Evolutionary conservation across 2,113 vertebrate genomes (phyloP).

Genomic region (Scophthalmus maximus): DNA sequence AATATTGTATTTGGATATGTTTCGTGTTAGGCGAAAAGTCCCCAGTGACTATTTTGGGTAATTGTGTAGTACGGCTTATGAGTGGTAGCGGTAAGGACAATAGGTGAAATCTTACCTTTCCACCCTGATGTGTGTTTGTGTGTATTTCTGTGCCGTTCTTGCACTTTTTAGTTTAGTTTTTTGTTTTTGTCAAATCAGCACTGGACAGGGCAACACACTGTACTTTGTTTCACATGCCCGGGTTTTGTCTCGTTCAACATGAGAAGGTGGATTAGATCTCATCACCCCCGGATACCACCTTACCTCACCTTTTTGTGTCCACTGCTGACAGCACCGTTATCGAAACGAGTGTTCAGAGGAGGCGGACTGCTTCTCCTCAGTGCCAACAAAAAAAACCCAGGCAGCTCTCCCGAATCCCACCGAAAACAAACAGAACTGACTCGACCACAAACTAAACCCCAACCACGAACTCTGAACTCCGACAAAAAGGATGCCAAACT

Average conservation of each 20-base stretch:
- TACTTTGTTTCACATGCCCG: slow-evolving; percentile 55
- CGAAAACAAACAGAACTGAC: slow-evolving; percentile 40
- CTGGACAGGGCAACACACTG: slow-evolving; percentile 47
- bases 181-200: slow-evolving; percentile 48
- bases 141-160: slow-evolving; percentile 65
- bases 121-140: slow-evolving; percentile 61
- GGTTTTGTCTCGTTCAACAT: slow-evolving; percentile 42
- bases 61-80: slow-evolving; percentile 58
- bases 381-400: slow-evolving; percentile 72
- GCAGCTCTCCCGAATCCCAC: slow-evolving; percentile 64
- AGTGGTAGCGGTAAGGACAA: slow-evolving; percentile 60
- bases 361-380: slow-evolving; percentile 62
- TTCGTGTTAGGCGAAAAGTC: slow-evolving; percentile 66
- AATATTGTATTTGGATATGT: slow-evolving; percentile 66
- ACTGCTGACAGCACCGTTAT: slow-evolving; percentile 48
- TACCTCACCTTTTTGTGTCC: slow-evolving; percentile 73
- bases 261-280: slow-evolving; percentile 61
- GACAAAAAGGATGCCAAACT: slow-evolving; percentile 64
- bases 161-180: slow-evolving; percentile 60
- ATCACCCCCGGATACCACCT: slow-evolving; percentile 45
- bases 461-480: slow-evolving; percentile 38
- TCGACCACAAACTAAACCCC: slow-evolving; percentile 36
- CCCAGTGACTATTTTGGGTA: slow-evolving; percentile 57
- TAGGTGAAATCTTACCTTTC: slow-evolving; percentile 50
- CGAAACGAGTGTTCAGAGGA: slow-evolving; percentile 41